Evolutionary conservation across 2,888 invertebrate species (phyloP), one percentile per base, ranked within the genome.

Genomic region (Phengaris arion): DNA sequence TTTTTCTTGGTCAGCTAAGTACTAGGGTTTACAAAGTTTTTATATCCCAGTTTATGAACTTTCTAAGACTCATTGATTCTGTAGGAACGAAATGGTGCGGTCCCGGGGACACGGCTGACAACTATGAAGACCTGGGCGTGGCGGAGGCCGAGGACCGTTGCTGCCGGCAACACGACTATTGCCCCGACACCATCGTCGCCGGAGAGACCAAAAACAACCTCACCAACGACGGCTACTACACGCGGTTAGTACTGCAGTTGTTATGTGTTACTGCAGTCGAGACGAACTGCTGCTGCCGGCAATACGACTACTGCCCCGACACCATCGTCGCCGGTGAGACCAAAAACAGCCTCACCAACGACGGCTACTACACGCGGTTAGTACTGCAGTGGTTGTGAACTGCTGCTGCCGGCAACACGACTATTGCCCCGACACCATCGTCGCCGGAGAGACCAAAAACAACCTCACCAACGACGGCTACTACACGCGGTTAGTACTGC

Each of bases 31-130:
- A 35, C 35, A 35, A 35, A 35, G 4, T 35, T 35, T 35, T 35
- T 35, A 35, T 0, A 35, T 35, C 2, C 2, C 3, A 35, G 35
- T 35, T 35, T 35, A 35, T 2, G 35, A 4, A 35, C 3, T 35
- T 35, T 35, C 35, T 35, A 4, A 35, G 4, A 35, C 59, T 22
- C 22, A 22, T 59, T 22, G 5, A 22, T 59, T 59, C 15, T 81
- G 1, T 88, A 94, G 97, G 97, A 2, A 97, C 97, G 0, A 97
- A 97, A 88, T 97, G 97, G 97, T 97, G 97, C 82, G 97, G 97
- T 0, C 92, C 95, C 0, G 97, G 97, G 4, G 95, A 95, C 82
- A 85, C 94, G 12, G 96, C 97, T 0, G 87, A 88, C 0, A 89
- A 92, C 80, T 94, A 94, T 81, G 91, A 95, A 54, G 97, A 97